A percentile compares a stretch with the other conserved stretches of the same genome.
Conservation (phyloP, 2,113 vertebrate species). For the Ailuropoda melanoleuca region DNA sequence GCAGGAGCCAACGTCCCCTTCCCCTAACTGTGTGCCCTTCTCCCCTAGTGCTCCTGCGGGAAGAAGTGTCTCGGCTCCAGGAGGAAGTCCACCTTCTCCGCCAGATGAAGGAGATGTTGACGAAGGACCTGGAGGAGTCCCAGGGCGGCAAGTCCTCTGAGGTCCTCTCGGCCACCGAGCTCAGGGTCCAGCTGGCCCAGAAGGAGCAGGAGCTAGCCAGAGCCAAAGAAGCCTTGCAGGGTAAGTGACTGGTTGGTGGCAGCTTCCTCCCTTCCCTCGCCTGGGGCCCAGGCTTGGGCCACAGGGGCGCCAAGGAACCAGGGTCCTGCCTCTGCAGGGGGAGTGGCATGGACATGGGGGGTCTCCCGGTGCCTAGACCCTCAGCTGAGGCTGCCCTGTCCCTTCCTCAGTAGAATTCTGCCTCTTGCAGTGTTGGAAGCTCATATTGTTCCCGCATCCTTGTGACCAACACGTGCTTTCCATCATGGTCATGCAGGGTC, state of each 20-base stretch:
- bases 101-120: slow-evolving; percentile 99
- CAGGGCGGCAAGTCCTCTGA: slow-evolving; percentile 93
- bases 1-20: not conserved
- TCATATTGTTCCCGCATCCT: fast-evolving
- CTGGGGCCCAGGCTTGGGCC: not conserved
- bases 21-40: slow-evolving; percentile 70
- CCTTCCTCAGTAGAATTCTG: not conserved
- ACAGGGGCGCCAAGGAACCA: fast-evolving
- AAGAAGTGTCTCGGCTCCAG: slow-evolving; percentile 97
- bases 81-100: slow-evolving; percentile 97
- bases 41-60: slow-evolving; percentile 92
- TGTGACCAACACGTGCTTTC: fast-evolving
- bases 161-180: slow-evolving; percentile 95
- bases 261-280: fast-evolving
- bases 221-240: slow-evolving; percentile 97
- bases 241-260: slow-evolving; percentile 76
- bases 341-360: fast-evolving
- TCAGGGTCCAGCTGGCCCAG: slow-evolving; percentile 96
- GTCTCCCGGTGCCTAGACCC: not conserved
- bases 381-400: not conserved
- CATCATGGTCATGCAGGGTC: fast-evolving
- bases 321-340: too few species aligned
- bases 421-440: not conserved
- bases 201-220: slow-evolving; percentile 97
- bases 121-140: slow-evolving; percentile 96